Conservation (phyloP, 2,113 vertebrate genomes). For the Illadopsis cleaveri region DNA sequence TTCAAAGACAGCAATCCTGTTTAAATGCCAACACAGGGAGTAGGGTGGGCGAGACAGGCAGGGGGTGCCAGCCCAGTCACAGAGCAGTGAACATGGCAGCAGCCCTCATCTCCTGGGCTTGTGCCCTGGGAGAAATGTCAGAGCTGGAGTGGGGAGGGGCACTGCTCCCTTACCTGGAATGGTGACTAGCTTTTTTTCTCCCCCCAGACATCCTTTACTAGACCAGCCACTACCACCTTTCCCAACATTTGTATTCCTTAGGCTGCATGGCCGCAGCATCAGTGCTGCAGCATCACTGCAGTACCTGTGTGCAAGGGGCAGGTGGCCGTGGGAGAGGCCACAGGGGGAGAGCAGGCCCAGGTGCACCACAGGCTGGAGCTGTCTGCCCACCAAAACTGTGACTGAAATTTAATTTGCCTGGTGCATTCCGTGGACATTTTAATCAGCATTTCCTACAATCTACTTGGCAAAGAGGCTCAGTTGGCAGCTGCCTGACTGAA, state of each 20-base stretch:
- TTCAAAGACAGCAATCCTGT: background rate
- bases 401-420: conserved; percentile 52
- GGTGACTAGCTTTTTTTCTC: fast-evolving
- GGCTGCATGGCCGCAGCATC: fast-evolving
- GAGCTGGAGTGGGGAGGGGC: background rate
- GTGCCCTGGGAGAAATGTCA: background rate
- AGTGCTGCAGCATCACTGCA: background rate
- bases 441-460: conserved; percentile 59
- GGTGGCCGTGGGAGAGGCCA: fast-evolving
- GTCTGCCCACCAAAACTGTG: background rate
- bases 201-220: background rate
- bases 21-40: background rate
- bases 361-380: background rate
- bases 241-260: background rate
- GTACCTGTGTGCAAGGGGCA: background rate
- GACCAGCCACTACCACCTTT: background rate
- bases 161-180: background rate
- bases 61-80: background rate
- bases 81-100: background rate
- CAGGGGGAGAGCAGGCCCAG: background rate
- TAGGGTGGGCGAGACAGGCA: background rate
- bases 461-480: conserved; percentile 49
- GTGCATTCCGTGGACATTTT: conserved; percentile 16
- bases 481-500: conserved; percentile 67
- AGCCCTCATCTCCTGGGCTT: background rate